phyloP scores from a whole-genome alignment of 2,797 vertebrate genomes.

The Girardinus metallicus region DNA sequence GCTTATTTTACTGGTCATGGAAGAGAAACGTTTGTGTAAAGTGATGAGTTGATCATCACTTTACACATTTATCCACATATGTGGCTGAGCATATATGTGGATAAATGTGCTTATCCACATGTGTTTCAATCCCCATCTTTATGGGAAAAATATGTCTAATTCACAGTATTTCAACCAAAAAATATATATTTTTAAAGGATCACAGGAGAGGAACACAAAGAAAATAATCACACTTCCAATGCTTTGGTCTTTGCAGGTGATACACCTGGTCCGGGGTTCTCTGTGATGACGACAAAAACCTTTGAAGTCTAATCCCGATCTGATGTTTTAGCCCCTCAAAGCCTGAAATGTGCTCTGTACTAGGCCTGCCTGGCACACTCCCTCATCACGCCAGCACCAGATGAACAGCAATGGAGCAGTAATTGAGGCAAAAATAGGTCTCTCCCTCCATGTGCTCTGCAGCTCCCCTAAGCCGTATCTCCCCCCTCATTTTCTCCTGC shows the following conservation, averaged over 20 bases:
- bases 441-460: too few relatives aligned
- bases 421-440: conserved; percentile 58
- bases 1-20: conserved; percentile 20
- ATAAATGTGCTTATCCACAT: conserved; percentile 9
- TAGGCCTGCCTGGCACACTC: conserved; percentile 16
- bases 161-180: background rate
- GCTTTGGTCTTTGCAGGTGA: conserved; percentile 2
- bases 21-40: conserved; percentile 18
- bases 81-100: too few relatives aligned
- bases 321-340: conserved; percentile 39
- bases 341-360: conserved; percentile 17
- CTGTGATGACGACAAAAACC: conserved; percentile 51
- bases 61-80: too few relatives aligned
- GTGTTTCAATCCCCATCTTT: background rate
- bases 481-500: conserved; percentile 34
- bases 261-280: conserved; percentile 49
- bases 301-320: conserved; percentile 56
- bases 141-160: background rate
- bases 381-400: conserved; percentile 15
- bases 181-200: too few relatives aligned
- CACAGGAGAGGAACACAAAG: background rate
- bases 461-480: conserved; percentile 9
- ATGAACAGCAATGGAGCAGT: conserved; percentile 31
- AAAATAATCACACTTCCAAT: background rate
- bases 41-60: conserved; percentile 19